A percentile compares a stretch with the other conserved stretches of the same genome.
Evolutionary conservation across 2,888 invertebrate genomes (phyloP).

Genomic region (Seladonia tumulorum): DNA sequence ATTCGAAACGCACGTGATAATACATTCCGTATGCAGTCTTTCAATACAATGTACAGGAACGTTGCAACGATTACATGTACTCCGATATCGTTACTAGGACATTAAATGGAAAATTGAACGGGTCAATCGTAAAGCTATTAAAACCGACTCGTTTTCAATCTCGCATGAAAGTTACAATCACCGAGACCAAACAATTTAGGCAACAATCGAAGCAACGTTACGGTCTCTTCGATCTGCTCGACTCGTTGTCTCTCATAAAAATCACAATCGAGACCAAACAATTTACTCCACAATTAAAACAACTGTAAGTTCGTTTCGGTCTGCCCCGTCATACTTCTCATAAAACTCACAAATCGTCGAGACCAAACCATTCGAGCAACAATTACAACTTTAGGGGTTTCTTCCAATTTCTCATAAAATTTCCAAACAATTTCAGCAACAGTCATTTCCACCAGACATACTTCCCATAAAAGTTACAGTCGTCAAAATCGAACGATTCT

Average conservation of each 20-base stretch:
- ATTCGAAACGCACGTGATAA: not conserved
- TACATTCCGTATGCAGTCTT: not conserved
- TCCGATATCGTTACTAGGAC: not conserved
- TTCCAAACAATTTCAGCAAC: not conserved
- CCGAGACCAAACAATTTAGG: not conserved
- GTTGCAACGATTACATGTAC: not conserved
- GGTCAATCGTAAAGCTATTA: not conserved
- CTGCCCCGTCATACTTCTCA: not conserved
- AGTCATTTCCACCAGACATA: not conserved
- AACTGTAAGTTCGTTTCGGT: not conserved
- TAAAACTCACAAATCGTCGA: not conserved
- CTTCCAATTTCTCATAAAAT: not conserved
- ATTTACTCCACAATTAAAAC: too few relatives aligned
- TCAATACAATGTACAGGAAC: not conserved
- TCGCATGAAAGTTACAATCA: not conserved
- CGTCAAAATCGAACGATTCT: not conserved
- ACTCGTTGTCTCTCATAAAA: not conserved
- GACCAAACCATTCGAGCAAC: not conserved
- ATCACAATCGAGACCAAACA: not conserved
- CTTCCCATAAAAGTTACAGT: not conserved
- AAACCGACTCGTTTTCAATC: not conserved
- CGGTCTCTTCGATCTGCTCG: not conserved
- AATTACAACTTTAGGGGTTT: not conserved
- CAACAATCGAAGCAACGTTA: not conserved
- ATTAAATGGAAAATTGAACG: not conserved